Evolutionary conservation across 1,140 invertebrate species (phyloP).

Genomic region (Polypedilum vanderplanki): DNA sequence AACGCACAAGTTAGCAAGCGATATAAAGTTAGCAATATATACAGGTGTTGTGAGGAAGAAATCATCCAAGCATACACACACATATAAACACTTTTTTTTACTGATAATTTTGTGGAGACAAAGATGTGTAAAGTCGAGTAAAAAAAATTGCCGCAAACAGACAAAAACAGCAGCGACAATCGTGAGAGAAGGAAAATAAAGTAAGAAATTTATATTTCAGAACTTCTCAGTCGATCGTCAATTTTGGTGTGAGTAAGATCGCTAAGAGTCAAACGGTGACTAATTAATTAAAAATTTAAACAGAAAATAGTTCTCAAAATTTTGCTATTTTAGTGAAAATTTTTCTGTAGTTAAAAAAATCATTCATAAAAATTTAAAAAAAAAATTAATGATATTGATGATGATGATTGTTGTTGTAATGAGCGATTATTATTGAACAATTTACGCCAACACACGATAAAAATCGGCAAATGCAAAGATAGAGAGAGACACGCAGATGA

Average conservation of each 20-base stretch:
- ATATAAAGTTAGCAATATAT: background rate
- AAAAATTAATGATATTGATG: background rate
- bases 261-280: background rate
- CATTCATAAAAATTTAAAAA: background rate
- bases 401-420: background rate
- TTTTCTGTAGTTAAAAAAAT: background rate
- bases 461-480: background rate
- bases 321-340: constrained; percentile 9
- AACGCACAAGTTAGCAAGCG: background rate
- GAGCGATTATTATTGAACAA: background rate
- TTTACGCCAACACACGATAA: constrained; percentile 5
- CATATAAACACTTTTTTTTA: too few species aligned
- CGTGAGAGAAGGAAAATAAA: background rate
- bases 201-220: constrained; percentile 11
- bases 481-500: background rate
- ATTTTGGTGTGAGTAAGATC: background rate
- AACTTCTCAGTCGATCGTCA: constrained; percentile 15
- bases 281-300: background rate
- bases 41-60: constrained; percentile 16
- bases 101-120: background rate
- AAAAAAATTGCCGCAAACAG: background rate
- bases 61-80: background rate
- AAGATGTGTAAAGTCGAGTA: background rate
- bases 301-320: background rate
- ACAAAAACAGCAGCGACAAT: background rate